Evolutionary conservation across 2,888 invertebrate species (phyloP).

Genomic region (Apamea anceps): DNA sequence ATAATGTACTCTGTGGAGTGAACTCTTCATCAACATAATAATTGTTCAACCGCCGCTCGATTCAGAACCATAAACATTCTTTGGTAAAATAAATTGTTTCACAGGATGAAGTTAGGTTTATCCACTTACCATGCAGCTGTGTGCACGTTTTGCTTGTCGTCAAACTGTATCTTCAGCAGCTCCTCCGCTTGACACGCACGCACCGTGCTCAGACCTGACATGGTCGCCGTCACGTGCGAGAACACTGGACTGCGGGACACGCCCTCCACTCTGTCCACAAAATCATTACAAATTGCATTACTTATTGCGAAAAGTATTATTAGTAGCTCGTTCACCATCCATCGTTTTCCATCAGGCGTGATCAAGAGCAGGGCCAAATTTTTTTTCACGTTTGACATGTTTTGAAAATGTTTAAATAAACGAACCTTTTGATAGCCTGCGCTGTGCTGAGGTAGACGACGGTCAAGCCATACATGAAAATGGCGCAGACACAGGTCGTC

Average conservation of each 20-base stretch:
- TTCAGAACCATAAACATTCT: background rate
- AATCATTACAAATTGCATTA: background rate
- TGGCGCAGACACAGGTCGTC: conserved; percentile 91
- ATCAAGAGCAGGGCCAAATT: too few species aligned
- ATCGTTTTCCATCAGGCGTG: background rate
- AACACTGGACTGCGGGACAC: conserved; percentile 95
- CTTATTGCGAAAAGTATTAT: background rate
- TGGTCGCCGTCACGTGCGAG: conserved; percentile 94
- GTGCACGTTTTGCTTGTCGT: conserved; percentile 92
- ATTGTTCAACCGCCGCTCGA: background rate
- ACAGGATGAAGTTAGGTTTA: background rate
- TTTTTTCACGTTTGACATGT: background rate
- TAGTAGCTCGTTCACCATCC: background rate
- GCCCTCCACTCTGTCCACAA: conserved; percentile 81
- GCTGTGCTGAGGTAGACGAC: conserved; percentile 93
- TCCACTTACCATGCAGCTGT: conserved; percentile 90
- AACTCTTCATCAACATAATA: background rate
- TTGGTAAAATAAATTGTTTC: background rate
- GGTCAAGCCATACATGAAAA: conserved; percentile 92
- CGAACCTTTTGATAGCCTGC: conserved; percentile 92
- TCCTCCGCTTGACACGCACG: conserved; percentile 92
- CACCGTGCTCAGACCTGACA: conserved; percentile 94
- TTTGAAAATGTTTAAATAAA: background rate
- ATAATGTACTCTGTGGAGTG: too few species aligned
- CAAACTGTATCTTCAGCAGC: conserved; percentile 91